These are phyloP conservation scores for Dasypus novemcinctus DNA, from an alignment of 2,113 vertebrate genomes.

Conservation along the genomic window DNA sequence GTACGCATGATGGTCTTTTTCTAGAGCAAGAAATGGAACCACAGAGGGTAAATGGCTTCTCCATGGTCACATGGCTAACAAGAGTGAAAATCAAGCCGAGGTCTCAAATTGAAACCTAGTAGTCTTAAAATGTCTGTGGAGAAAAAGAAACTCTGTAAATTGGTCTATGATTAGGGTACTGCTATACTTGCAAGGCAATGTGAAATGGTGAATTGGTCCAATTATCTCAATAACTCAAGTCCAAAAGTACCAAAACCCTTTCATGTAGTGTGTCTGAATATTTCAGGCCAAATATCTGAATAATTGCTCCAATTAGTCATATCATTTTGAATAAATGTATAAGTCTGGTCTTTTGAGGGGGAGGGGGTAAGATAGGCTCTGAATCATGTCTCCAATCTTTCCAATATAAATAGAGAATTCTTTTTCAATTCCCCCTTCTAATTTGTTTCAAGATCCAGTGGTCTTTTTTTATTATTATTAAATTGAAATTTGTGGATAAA, in stretches of 20 bases:
- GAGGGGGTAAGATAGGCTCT: background rate
- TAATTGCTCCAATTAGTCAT: constrained; percentile 74
- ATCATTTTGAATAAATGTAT: constrained; percentile 71
- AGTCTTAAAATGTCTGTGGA: constrained; percentile 36
- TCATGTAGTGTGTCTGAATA: constrained; percentile 62
- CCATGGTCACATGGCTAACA: constrained; percentile 20
- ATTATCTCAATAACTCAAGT: constrained; percentile 66
- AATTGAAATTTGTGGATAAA: constrained; percentile 65
- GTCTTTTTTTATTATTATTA: constrained; percentile 44
- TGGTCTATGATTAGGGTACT: constrained; percentile 59
- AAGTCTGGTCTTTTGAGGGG: constrained; percentile 41
- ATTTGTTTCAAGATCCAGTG: constrained; percentile 68
- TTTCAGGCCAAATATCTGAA: constrained; percentile 65
- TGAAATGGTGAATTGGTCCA: constrained; percentile 64
- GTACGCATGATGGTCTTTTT: background rate
- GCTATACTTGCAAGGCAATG: constrained; percentile 24
- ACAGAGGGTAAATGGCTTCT: background rate
- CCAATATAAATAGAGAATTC: constrained; percentile 65
- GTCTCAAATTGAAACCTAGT: constrained; percentile 22
- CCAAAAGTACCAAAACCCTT: constrained; percentile 61
- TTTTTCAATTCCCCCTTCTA: constrained; percentile 67
- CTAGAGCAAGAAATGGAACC: background rate
- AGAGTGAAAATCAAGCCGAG: background rate
- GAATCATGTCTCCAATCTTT: constrained; percentile 63
- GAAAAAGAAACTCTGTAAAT: constrained; percentile 53